Evolutionary conservation across 2,888 invertebrate species (phyloP).

Genomic region (Lasius platythorax): DNA sequence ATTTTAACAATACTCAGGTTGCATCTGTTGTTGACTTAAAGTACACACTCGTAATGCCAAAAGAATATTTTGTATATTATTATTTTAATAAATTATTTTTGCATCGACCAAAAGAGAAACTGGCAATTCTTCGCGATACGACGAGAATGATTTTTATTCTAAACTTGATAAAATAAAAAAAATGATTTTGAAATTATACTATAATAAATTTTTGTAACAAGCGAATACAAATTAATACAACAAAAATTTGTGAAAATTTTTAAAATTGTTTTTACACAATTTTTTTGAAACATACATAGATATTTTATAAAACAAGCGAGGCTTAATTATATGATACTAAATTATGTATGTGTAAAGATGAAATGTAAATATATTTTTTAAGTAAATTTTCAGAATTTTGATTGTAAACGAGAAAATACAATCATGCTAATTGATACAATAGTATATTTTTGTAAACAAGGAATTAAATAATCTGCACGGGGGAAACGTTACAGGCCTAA

Average conservation of each 20-base stretch:
- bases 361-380: conserved; percentile 22
- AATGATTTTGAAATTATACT: background rate
- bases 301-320: background rate
- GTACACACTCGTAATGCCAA: conserved; percentile 61
- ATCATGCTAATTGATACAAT: background rate
- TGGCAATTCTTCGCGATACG: background rate
- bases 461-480: background rate
- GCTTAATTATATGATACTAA: conserved; percentile 22
- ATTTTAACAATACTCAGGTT: conserved; percentile 74
- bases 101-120: conserved; percentile 53
- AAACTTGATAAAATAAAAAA: background rate
- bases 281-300: background rate
- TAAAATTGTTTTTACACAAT: background rate
- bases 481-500: background rate
- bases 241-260: background rate
- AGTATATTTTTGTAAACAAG: background rate
- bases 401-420: background rate
- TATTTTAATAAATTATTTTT: conserved; percentile 83
- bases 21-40: conserved; percentile 62
- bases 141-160: background rate
- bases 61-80: conserved; percentile 76
- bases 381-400: background rate
- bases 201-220: background rate
- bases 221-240: background rate
- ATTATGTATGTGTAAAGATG: conserved; percentile 5